Evolutionary conservation across 2,888 invertebrate species (phyloP), one percentile per base, ranked within the genome.

Genomic region (Oligia fasciuncula): DNA sequence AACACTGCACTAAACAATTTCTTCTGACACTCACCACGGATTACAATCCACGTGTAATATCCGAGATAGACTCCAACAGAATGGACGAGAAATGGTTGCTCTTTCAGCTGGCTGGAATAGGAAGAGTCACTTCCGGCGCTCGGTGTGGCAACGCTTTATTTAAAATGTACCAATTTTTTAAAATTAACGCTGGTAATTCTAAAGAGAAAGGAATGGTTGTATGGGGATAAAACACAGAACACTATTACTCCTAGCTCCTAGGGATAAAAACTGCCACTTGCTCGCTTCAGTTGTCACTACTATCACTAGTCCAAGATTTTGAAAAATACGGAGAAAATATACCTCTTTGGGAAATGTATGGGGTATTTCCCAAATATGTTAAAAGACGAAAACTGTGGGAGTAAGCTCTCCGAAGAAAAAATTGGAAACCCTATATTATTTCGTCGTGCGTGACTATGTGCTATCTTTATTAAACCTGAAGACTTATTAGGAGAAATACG

Each of bases 51-150:
- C 96, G 96, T 97, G 97, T 97, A 97, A 95, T 96, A 97, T 97
- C 97, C 97, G 97, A 97, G 96, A 97, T 96, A 97, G 97, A 97
- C 97, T 97, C 97, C 97, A 97, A 97, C 97, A 97, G 97, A 97
- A 97, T 97, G 97, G 96, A 97, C 97, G 97, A 97, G 97, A 94
- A 96, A 96, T 94, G 92, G 93, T 94, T 95, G 95, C 95, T 95
- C 93, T 92, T 95, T 94, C 93, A 93, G 93, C 94, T 96, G 95
- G 93, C 93, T 95, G 93, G 93, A 94, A 93, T 93, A 91, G 91
- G 92, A 90, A 91, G 92, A 93, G 93, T 94, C 94, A 95, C 93
- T 95, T 97, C 96, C 96, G 96, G 93, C 89, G 40, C 63, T 76
- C 40, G 87, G 93, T 93, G 94, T 95, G 90, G 92, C 92, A 84